Evolutionary conservation across 2,888 invertebrate genomes (phyloP).

Genomic region (Ethmia dodecea): DNA sequence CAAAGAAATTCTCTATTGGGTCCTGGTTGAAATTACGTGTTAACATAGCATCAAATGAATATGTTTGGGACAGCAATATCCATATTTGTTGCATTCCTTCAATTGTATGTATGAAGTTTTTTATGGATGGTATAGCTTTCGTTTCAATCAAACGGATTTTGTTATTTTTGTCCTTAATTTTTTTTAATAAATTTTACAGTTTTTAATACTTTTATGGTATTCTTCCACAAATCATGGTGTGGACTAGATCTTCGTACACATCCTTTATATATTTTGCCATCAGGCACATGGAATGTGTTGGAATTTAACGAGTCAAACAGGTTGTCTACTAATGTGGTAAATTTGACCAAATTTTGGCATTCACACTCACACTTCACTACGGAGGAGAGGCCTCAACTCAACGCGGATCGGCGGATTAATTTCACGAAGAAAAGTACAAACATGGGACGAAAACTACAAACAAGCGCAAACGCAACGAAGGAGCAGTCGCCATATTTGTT

Average conservation of each 20-base stretch:
- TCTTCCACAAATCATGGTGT: conserved; percentile 15
- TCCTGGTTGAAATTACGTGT: conserved; percentile 4
- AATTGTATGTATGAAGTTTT: conserved; percentile 28
- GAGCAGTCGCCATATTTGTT: no score
- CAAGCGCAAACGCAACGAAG: no score
- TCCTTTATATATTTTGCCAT: conserved; percentile 20
- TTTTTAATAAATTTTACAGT: conserved; percentile 11
- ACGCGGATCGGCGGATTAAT: no score
- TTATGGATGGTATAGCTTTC: conserved; percentile 18
- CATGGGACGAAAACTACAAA: no score
- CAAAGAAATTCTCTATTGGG: conserved; percentile 2
- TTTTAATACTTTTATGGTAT: conserved; percentile 14
- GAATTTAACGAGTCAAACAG: conserved; percentile 17
- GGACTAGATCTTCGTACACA: conserved; percentile 9
- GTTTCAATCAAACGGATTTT: conserved; percentile 20
- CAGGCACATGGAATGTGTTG: conserved; percentile 7
- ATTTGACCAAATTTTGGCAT: no score
- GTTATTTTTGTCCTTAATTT: conserved; percentile 7
- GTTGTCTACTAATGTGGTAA: conserved; percentile 19
- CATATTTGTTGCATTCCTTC: conserved; percentile 6
- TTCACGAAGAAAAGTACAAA: no score
- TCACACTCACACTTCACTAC: no score
- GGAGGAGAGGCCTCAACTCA: no score
- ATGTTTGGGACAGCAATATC: not conserved
- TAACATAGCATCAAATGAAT: not conserved